These are phyloP conservation scores for Ceyx margarethae DNA, from an alignment of 2,113 vertebrate genomes.

Conservation along the genomic window DNA sequence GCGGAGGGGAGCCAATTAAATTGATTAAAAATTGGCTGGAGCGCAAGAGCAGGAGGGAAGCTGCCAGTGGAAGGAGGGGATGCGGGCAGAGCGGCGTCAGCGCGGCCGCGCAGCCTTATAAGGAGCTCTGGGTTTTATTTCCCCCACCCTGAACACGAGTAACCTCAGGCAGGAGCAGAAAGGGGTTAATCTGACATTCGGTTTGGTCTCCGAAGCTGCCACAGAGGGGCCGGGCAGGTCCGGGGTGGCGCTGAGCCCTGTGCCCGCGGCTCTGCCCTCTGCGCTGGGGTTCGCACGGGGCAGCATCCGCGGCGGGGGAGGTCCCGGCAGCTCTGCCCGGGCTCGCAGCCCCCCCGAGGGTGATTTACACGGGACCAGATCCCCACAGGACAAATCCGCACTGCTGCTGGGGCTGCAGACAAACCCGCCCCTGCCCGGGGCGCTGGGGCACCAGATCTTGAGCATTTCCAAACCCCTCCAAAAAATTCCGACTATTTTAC, in stretches of 20 bases:
- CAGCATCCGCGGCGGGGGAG: background rate
- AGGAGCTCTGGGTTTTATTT: background rate
- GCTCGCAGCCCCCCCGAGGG: background rate
- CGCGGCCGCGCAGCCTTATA: background rate
- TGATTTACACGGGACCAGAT: background rate
- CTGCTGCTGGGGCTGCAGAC: background rate
- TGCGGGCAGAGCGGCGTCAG: background rate
- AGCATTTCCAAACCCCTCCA: background rate
- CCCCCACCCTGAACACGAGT: background rate
- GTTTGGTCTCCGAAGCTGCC: background rate
- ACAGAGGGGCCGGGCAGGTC: rapidly evolving
- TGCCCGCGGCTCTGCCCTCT: background rate
- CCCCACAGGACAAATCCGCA: background rate
- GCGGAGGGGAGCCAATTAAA: constrained; percentile 50
- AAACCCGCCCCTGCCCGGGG: background rate
- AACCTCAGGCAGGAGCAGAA: background rate
- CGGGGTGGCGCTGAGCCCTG: rapidly evolving
- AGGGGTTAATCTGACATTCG: background rate
- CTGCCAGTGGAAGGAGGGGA: background rate
- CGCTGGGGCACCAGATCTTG: rapidly evolving
- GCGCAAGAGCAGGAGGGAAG: background rate
- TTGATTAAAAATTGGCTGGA: constrained; percentile 61
- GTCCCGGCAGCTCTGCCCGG: background rate
- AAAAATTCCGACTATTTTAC: background rate
- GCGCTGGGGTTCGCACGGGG: background rate